These are phyloP conservation scores for Epizoanthus rinbou DNA, from an alignment of 92 coral and sea anemone genomes.

Conservation along the genomic window DNA sequence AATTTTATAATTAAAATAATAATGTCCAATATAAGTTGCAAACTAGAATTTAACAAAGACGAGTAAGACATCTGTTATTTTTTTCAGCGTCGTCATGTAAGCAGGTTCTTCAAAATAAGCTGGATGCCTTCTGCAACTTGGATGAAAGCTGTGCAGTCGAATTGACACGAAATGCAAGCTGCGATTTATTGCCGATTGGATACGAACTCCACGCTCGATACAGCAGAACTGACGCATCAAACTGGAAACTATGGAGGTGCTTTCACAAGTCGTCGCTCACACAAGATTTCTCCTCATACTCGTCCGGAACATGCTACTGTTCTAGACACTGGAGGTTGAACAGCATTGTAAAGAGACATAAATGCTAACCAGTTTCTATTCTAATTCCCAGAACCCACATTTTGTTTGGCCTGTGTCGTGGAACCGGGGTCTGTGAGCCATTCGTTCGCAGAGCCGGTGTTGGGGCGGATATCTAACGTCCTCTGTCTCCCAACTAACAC, in stretches of 20 bases:
- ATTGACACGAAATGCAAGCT: background rate
- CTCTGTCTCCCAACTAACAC: too few relatives aligned
- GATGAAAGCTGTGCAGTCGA: background rate
- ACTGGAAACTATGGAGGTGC: background rate
- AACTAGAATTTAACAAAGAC: too few relatives aligned
- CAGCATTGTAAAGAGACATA: background rate
- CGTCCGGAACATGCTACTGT: constrained; percentile 1
- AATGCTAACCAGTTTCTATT: background rate
- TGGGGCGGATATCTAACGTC: too few relatives aligned
- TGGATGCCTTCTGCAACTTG: background rate
- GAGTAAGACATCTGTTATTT: background rate
- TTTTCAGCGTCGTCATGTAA: background rate
- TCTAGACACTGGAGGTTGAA: background rate
- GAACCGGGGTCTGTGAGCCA: too few relatives aligned
- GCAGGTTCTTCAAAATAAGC: background rate
- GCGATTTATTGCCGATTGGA: background rate
- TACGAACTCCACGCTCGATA: background rate
- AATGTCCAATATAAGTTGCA: too few relatives aligned
- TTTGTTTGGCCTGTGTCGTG: too few relatives aligned
- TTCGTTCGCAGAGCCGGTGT: too few relatives aligned
- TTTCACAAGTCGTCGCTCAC: constrained; percentile 4
- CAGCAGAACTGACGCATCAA: background rate
- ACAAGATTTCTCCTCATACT: background rate
- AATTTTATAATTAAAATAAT: too few relatives aligned
- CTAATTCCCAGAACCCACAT: too few relatives aligned